Evolutionary conservation across 2,797 vertebrate genomes (phyloP).

Genomic region (Pseudotriccus pelzelni): DNA sequence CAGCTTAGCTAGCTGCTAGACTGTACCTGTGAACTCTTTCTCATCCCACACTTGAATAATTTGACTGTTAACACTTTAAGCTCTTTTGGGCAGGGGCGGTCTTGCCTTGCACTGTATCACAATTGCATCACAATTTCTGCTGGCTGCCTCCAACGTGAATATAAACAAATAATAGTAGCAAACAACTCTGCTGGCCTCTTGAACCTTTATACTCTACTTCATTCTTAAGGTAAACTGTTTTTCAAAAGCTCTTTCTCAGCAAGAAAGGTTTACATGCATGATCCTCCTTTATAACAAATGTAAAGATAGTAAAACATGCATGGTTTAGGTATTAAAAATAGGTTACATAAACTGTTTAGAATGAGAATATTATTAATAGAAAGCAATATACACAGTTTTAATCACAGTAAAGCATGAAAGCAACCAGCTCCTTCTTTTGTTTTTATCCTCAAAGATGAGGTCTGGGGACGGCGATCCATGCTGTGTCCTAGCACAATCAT

Average conservation of each 20-base stretch:
- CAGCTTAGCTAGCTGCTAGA: background rate
- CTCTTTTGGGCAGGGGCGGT: background rate
- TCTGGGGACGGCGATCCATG: accelerated
- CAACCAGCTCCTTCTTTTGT: background rate
- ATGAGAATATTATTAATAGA: background rate
- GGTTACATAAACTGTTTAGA: background rate
- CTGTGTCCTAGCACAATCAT: background rate
- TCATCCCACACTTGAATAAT: background rate
- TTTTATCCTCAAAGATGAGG: background rate
- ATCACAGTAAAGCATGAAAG: background rate
- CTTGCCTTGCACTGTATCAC: background rate
- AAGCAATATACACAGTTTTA: background rate
- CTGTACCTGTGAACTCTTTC: background rate
- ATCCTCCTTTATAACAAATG: background rate
- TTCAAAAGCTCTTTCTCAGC: background rate
- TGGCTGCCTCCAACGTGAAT: background rate
- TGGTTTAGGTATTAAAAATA: background rate
- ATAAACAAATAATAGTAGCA: background rate
- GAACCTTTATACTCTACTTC: background rate
- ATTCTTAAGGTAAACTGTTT: background rate
- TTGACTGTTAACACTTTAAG: background rate
- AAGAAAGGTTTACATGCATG: background rate
- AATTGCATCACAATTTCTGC: background rate
- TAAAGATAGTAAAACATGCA: background rate
- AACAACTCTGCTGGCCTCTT: background rate